Evolutionary conservation across 2,888 invertebrate species (phyloP).

Genomic region (Hypselothyrea guttata): DNA sequence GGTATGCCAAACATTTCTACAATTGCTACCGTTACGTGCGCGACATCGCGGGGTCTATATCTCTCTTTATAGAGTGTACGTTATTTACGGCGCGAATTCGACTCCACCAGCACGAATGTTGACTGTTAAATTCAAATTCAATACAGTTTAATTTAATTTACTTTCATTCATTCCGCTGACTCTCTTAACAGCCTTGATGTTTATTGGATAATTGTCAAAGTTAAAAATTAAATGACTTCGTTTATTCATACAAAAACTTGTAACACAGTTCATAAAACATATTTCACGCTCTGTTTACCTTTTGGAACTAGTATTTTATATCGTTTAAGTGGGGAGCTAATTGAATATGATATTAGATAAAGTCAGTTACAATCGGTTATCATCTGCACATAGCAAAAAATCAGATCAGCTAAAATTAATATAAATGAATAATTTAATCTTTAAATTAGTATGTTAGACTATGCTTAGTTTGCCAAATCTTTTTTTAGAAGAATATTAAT

Average conservation of each 20-base stretch:
- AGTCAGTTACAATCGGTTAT: too few relatives aligned
- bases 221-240: slow-evolving; percentile 14
- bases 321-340: not conserved
- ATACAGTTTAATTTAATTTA: slow-evolving; percentile 19
- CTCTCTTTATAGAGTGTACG: slow-evolving; percentile 8
- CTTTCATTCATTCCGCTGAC: slow-evolving; percentile 35
- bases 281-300: too few relatives aligned
- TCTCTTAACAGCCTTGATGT: slow-evolving; percentile 31
- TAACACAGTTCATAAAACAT: slow-evolving; percentile 9
- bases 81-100: slow-evolving; percentile 46
- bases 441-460: too few relatives aligned
- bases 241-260: slow-evolving; percentile 3
- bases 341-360: too few relatives aligned
- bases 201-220: slow-evolving; percentile 38
- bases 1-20: slow-evolving; percentile 51
- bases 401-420: too few relatives aligned
- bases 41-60: slow-evolving; percentile 30
- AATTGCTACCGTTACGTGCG: slow-evolving; percentile 39
- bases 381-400: too few relatives aligned
- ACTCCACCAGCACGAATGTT: slow-evolving; percentile 51
- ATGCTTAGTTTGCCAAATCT: too few relatives aligned
- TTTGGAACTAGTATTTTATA: not conserved
- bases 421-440: too few relatives aligned
- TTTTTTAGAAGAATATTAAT: too few relatives aligned
- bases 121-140: slow-evolving; percentile 38